A percentile compares a stretch with the other conserved stretches of the same genome.
These are phyloP conservation scores for Bostrychus sinensis DNA, from an alignment of 2,113 vertebrate genomes.

Conservation along the genomic window DNA sequence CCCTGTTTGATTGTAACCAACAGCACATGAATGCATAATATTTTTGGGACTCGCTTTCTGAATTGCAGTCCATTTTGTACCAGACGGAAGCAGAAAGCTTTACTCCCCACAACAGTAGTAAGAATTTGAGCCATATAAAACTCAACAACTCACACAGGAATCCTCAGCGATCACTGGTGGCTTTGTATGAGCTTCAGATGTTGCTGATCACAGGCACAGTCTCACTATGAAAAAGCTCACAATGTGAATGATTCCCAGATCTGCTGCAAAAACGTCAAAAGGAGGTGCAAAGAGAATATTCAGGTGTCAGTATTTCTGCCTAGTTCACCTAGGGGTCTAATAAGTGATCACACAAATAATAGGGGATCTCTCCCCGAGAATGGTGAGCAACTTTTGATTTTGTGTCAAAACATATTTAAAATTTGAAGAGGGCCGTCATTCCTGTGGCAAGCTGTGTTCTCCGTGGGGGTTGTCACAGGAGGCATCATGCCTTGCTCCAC, in stretches of 20 bases:
- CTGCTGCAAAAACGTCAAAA: constrained; percentile 64
- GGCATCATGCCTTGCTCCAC: constrained; percentile 59
- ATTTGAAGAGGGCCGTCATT: constrained; percentile 75
- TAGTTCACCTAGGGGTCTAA: constrained; percentile 72
- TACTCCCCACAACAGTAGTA: constrained; percentile 55
- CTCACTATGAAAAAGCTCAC: constrained; percentile 66
- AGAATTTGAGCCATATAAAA: constrained; percentile 56
- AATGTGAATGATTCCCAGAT: constrained; percentile 67
- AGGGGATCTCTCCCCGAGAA: constrained; percentile 66
- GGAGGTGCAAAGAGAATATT: constrained; percentile 72
- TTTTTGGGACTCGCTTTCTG: not conserved
- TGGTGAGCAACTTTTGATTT: constrained; percentile 78
- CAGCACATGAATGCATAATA: not conserved
- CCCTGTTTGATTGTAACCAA: not conserved
- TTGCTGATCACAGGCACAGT: constrained; percentile 67
- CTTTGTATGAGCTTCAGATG: constrained; percentile 68
- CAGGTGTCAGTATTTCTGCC: constrained; percentile 73
- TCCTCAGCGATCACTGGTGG: constrained; percentile 70
- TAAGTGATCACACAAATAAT: constrained; percentile 71
- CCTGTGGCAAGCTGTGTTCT: constrained; percentile 65
- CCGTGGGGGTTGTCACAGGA: constrained; percentile 74
- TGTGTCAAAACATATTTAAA: constrained; percentile 83
- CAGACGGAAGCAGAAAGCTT: constrained; percentile 45
- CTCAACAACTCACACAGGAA: constrained; percentile 54
- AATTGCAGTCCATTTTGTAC: constrained; percentile 42